phyloP scores from a whole-genome alignment of 2,888 invertebrate genomes.

The Rhagonycha lutea region DNA sequence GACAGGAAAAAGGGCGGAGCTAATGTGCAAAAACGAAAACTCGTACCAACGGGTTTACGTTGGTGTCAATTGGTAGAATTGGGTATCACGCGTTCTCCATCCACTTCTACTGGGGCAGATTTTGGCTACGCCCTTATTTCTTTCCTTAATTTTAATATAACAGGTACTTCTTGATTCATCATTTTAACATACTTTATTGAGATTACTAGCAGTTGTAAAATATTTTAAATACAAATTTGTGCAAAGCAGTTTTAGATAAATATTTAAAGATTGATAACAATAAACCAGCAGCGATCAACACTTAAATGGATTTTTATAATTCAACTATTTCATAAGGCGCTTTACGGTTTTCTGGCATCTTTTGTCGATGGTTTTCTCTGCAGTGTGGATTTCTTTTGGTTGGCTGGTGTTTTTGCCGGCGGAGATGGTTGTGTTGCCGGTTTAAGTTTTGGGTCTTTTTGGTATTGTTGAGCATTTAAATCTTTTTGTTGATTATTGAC shows the following conservation, averaged over 20 bases:
- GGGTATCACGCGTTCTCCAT: too few relatives aligned
- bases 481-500: conserved; percentile 23
- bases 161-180: neutral
- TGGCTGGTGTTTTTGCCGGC: neutral
- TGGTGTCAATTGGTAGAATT: too few relatives aligned
- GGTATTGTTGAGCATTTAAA: neutral
- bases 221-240: neutral
- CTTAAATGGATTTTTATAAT: neutral
- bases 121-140: too few relatives aligned
- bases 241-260: neutral
- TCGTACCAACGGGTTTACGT: too few relatives aligned
- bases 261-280: conserved; percentile 2
- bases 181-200: neutral
- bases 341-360: neutral
- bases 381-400: neutral
- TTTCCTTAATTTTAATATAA: too few relatives aligned
- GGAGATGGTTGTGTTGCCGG: neutral
- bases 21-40: too few relatives aligned
- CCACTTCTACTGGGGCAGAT: too few relatives aligned
- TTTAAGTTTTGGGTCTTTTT: neutral
- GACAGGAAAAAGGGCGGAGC: too few relatives aligned
- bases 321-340: neutral
- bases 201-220: neutral
- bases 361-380: neutral
- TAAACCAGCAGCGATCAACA: conserved; percentile 48